Base-by-base conservation (phyloP, 1,140 invertebrate species). In the Drosophila bifasciata region DNA sequence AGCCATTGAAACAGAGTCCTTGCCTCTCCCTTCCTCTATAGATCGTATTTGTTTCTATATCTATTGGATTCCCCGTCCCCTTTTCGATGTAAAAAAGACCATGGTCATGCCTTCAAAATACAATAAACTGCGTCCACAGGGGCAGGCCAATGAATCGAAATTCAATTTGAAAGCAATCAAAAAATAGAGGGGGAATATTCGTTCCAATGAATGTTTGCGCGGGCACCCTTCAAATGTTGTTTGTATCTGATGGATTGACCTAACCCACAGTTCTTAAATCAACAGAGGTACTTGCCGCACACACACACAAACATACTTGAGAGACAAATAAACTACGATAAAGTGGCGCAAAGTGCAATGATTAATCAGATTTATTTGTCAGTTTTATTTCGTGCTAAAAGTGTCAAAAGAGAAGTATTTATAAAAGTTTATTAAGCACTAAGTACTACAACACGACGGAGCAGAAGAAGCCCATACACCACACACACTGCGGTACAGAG, bases 281-380 rank as follows among this genome's bases (percentile, higher is more conserved):
- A 55, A 41, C 48, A 23, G 13, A 56, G 19, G 51, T 52, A 79
- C 56, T 48, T 61, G 19, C 58, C 32, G 53, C 25, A 71, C 32
- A 48, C 57, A 52, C 67, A 79, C 58, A 50, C 61, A 79, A 55
- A 50, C 61, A 71, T 50, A 63, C 56, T 60, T 69, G 32, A 52
- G 21, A 3, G 8, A 28, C 28, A 48, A 77, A 79, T 73, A 68
- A 81, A 78, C 77, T 62, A 76, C 55, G 43, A 68, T 51, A 58
- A 80, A 81, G 71, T 75, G 63, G 78, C 78, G 68, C 81, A 88
- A 83, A 86, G 83, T 88, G 83, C 83, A 88, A 88, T 88, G 83
- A 88, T 88, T 88, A 88, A 88, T 83, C 83, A 88, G 83, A 88
- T 88, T 88, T 88, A 88, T 88, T 89, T 88, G 83, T 88, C 83